These are phyloP conservation scores for Brachyptera putata DNA, from an alignment of 2,888 invertebrate species.

Conservation along the genomic window DNA sequence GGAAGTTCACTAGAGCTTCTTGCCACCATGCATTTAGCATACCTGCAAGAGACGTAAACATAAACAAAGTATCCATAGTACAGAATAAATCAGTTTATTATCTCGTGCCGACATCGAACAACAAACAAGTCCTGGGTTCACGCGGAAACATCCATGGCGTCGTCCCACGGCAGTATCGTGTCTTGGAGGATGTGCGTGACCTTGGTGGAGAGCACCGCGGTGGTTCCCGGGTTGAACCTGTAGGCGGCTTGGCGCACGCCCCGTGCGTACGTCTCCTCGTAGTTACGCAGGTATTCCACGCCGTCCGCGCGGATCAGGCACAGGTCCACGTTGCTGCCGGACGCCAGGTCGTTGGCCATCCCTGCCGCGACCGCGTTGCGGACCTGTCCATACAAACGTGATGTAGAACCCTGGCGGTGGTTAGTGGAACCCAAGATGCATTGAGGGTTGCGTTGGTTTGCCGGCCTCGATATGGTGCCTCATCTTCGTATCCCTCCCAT, in stretches of 20 bases:
- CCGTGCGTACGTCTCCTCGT: slow-evolving; percentile 38
- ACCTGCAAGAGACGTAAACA: no score
- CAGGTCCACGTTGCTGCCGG: slow-evolving; percentile 92
- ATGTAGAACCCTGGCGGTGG: no score
- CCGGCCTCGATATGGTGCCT: no score
- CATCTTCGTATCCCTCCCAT: no score
- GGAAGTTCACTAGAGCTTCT: no score
- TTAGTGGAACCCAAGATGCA: no score
- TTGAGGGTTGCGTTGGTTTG: no score
- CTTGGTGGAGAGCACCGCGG: slow-evolving; percentile 61
- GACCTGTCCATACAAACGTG: slow-evolving; percentile 54
- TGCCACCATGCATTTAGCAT: no score
- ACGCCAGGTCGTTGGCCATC: slow-evolving; percentile 96
- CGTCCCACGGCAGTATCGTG: slow-evolving; percentile 46
- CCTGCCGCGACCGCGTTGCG: slow-evolving; percentile 94
- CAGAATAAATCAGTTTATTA: no score
- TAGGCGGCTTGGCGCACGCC: slow-evolving; percentile 58
- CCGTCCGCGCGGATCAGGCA: slow-evolving; percentile 85
- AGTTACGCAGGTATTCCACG: slow-evolving; percentile 80
- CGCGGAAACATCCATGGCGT: slow-evolving; percentile 33
- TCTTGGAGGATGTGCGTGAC: slow-evolving; percentile 55
- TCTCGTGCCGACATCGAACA: no score
- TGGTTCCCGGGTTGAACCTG: slow-evolving; percentile 71
- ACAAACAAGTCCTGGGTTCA: no score
- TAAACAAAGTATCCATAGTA: no score